A percentile compares a stretch with the other conserved stretches of the same genome.
These are phyloP conservation scores for Eurosta solidaginis DNA, from an alignment of 1,140 invertebrate species.

Conservation along the genomic window DNA sequence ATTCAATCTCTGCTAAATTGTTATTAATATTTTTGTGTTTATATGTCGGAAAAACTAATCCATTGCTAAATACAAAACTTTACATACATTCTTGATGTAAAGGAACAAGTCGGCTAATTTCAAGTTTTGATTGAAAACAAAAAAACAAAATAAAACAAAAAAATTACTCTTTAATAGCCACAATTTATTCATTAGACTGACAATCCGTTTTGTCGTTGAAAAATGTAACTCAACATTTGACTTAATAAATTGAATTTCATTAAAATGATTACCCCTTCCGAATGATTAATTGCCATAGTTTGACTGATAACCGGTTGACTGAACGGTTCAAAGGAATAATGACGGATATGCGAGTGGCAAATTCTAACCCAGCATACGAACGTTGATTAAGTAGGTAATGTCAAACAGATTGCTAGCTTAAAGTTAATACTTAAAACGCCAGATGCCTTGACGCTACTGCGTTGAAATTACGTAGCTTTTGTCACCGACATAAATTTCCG, in stretches of 20 bases:
- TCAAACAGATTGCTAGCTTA: background rate
- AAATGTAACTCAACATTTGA: background rate
- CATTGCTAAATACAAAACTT: no score
- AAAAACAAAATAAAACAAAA: background rate
- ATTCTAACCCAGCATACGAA: background rate
- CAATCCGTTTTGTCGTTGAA: background rate
- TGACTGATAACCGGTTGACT: constrained; percentile 11
- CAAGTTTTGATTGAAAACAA: no score
- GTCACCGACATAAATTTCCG: constrained; percentile 1
- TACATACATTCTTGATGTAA: no score
- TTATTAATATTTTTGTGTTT: no score
- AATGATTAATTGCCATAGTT: constrained; percentile 17
- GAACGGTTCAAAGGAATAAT: background rate
- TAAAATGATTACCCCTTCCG: constrained; percentile 16
- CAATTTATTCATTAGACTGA: background rate
- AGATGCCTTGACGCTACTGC: background rate
- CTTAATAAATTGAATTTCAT: constrained; percentile 15
- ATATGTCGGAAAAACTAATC: no score
- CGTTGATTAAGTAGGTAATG: no score
- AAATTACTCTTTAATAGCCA: background rate
- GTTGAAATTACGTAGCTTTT: background rate
- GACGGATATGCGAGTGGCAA: background rate
- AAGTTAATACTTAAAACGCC: background rate
- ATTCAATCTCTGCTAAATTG: no score
- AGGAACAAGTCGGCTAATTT: no score